A percentile compares a stretch with the other conserved stretches of the same genome.
Evolutionary conservation across 2,113 vertebrate species (phyloP).

Genomic region (Fulica atra): DNA sequence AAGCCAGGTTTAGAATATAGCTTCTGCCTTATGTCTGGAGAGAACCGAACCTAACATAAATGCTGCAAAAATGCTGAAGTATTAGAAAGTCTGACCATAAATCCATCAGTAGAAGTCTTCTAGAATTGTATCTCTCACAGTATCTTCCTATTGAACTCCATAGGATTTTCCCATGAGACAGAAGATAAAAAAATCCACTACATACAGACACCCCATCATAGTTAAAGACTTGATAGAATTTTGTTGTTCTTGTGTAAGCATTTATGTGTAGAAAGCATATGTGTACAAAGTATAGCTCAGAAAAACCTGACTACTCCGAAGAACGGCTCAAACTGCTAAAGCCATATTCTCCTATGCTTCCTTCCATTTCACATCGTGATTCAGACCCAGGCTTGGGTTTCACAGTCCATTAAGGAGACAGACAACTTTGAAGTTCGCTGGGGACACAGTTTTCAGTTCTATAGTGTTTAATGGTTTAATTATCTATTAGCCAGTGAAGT

Average conservation of each 20-base stretch:
- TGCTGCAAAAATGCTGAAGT: not conserved
- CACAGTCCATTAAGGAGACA: slow-evolving; percentile 20
- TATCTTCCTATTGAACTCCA: not conserved
- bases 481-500: slow-evolving; percentile 33
- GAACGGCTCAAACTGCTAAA: not conserved
- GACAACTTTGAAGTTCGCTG: not conserved
- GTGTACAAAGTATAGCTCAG: not conserved
- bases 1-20: not conserved
- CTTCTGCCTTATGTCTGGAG: not conserved
- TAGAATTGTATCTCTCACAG: not conserved
- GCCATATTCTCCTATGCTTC: not conserved
- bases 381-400: not conserved
- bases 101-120: not conserved
- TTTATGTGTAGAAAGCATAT: not conserved
- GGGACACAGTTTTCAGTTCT: slow-evolving; percentile 23
- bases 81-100: not conserved
- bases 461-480: slow-evolving; percentile 26
- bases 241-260: not conserved
- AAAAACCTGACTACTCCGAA: not conserved
- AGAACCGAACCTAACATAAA: not conserved
- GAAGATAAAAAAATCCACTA: not conserved
- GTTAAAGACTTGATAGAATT: not conserved
- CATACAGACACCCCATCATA: not conserved
- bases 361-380: not conserved
- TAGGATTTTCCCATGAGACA: not conserved